Conservation (phyloP, 2,113 vertebrate species). For the Neogale vison region DNA sequence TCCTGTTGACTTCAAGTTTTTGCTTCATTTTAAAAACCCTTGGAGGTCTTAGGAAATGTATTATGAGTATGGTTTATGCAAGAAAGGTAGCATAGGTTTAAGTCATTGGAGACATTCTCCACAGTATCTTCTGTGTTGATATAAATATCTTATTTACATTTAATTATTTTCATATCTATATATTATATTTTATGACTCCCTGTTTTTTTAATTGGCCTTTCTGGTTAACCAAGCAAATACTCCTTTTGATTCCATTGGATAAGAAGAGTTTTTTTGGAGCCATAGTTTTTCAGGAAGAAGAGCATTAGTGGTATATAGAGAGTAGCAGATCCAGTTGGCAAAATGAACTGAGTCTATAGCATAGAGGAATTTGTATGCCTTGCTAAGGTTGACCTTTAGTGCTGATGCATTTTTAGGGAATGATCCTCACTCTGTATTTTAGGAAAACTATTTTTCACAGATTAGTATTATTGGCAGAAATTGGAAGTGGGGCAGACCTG, state of each 20-base stretch:
- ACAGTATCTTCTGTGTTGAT: background rate
- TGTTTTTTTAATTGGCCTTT: background rate
- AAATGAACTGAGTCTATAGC: background rate
- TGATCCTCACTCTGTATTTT: background rate
- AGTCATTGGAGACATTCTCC: background rate
- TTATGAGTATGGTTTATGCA: background rate
- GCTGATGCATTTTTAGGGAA: background rate
- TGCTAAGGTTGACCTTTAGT: constrained; percentile 18
- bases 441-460: background rate
- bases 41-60: background rate
- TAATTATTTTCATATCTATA: background rate
- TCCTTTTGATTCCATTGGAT: background rate
- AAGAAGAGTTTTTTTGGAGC: background rate
- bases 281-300: background rate
- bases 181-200: background rate
- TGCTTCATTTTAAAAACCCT: background rate
- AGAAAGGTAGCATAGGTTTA: constrained; percentile 1
- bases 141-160: constrained; percentile 3
- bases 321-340: background rate
- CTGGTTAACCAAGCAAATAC: background rate
- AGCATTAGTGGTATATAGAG: background rate
- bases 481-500: background rate
- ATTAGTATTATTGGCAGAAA: background rate
- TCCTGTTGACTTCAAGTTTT: background rate
- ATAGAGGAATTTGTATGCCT: background rate